Evolutionary conservation across 2,113 vertebrate species (phyloP), one percentile per base, ranked within the genome.

Genomic region (Baryphthengus martii): DNA sequence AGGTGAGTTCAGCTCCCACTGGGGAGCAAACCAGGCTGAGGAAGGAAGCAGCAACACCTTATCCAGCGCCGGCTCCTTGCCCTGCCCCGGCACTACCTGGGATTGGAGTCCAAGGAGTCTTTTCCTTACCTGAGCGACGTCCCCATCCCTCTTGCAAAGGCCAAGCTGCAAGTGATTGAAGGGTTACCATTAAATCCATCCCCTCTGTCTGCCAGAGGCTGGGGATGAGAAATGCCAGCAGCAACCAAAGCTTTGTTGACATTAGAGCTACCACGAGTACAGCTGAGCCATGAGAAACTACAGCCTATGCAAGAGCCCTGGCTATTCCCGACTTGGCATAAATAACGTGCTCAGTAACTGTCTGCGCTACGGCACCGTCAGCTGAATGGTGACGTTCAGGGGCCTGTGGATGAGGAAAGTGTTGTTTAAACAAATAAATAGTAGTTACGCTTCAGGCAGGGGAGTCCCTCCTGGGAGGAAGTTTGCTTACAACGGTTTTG

Each of bases 231-330:
- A 88, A 63, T 29, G 28, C 79, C 63, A 58, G 92, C 35, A 40
- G 52, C 62, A 59, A n/a, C 79, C 78, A 80, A 77, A 93, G 70
- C 70, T 31, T 42, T 95, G 92, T 94, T 95, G 95, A 82, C 79
- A 14, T 88, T 65, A 82, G 73, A 68, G 61, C 67, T 87, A 61
- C 79, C 76, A 39, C 56, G 44, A 24, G 72, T 78, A 40, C 85
- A 75, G 65, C 83, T 89, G 80, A 88, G 83, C 90, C 68, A 65
- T 92, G 95, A 96, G 79, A 97, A 90, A 75, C 39, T 78, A 78
- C 65, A 61, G 76, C 40, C 42, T 31, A 10, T 47, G 62, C 83
- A 81, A 65, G 49, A 84, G 40, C 68, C n/a, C 70, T 29, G 47
- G 47, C 83, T 94, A 9, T 93, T 92, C 85, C 65, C 88, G 79